Evolutionary conservation across 30 jellyfish, hydroid and myxozoan species (phyloP), one percentile per base, ranked within the genome.

Genomic region (Aurelia aurita): DNA sequence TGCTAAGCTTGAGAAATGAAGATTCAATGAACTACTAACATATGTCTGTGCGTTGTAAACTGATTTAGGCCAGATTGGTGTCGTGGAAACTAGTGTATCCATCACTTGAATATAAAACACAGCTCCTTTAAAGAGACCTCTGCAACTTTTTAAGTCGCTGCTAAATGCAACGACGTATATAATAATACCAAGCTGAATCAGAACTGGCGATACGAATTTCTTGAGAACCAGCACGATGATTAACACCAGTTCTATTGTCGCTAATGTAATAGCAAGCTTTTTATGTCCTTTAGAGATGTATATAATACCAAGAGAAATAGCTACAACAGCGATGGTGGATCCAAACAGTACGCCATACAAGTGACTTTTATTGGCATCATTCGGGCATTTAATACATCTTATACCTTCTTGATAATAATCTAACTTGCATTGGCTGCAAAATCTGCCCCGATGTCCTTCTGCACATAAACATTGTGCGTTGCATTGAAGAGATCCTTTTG

Each of bases 401-500:
- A 71, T 84, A 2, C 93, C 93, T n/a, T 71, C 87, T 22, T 39
- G 43, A 82, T 84, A 84, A 62, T 84, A 72, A 5, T 58, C 73
- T 26, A 20, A 7, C 29, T 11, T 72, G 85, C 93, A 84, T 51
- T 72, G 87, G 82, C 93, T 84, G 65, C 93, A 84, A 43, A 69
- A 71, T 44, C 93, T 58, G 49, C 87, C 93, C 44, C 22, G 16
- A 47, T 84, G 87, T 18, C 93, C 93, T 11, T n/a, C 32, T 21
- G 55, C 64, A 43, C 93, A 84, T 18, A 84, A 63, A 61, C 93
- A 84, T 43, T 63, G 45, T 39, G 26, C 4, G 84, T 71, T 62
- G 59, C 93, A 84, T 54, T 58, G 21, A 9, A 73, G 47, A 15
- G 44, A 57, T 18, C 58, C 6, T 55, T 27, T 47, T 18, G 5